Conservation (phyloP, 2,797 vertebrate species). For the Sebastes aleutianus region DNA sequence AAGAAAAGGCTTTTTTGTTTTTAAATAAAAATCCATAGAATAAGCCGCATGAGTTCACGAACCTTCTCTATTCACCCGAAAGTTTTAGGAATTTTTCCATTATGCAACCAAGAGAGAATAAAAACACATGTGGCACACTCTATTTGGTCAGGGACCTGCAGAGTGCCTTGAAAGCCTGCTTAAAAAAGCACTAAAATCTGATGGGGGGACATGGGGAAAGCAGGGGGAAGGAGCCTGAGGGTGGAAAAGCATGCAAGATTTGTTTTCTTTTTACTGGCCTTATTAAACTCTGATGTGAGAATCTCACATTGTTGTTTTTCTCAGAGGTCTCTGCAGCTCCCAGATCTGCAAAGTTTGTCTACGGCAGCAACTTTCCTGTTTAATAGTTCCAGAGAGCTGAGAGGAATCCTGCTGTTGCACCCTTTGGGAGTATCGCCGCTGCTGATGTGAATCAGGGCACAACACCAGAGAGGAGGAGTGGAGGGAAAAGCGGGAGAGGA, state of each 20-base stretch:
- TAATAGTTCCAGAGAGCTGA: constrained; percentile 47
- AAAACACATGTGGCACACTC: constrained; percentile 38
- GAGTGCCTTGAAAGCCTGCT: constrained; percentile 27
- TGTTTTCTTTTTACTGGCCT: constrained; percentile 38
- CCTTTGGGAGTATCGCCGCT: constrained; percentile 34
- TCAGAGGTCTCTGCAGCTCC: constrained; percentile 19
- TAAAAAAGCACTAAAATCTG: constrained; percentile 20
- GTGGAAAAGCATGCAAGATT: constrained; percentile 21
- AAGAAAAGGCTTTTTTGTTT: constrained; percentile 6
- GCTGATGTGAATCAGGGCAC: constrained; percentile 45
- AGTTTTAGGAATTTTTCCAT: constrained; percentile 34
- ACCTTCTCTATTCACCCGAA: constrained; percentile 12
- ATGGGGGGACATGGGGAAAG: not conserved
- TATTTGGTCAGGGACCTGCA: constrained; percentile 26
- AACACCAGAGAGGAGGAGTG: constrained; percentile 14
- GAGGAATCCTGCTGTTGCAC: constrained; percentile 38
- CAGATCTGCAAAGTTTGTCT: constrained; percentile 48
- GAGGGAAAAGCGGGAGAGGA: constrained; percentile 39
- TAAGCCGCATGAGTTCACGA: constrained; percentile 11
- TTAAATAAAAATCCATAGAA: constrained; percentile 33
- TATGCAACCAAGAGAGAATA: constrained; percentile 29
- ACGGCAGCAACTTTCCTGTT: constrained; percentile 44
- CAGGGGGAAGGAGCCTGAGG: constrained; percentile 16
- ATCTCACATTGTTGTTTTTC: constrained; percentile 28
- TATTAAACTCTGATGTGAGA: constrained; percentile 22